Evolutionary conservation across 2,113 vertebrate genomes (phyloP), one percentile per base, ranked within the genome.

Genomic region (Ranitomeya imitator): DNA sequence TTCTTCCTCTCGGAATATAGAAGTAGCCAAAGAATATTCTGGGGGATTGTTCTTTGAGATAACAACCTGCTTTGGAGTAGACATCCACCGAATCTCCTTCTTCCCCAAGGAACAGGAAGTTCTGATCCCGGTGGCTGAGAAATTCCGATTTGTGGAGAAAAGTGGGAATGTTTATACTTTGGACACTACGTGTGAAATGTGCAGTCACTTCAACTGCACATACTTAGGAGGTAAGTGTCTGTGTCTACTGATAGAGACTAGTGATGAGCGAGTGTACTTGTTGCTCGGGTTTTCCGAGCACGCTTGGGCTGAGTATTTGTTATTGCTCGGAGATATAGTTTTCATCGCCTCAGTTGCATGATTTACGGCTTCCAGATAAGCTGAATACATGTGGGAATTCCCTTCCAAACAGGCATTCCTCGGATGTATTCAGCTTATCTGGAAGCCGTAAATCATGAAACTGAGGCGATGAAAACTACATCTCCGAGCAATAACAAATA

Each of bases 1-100:
- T 11, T 94, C 92, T 60, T 90, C 92, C 55, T 92, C 93, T 83
- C 54, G 90, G 69, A 88, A 93, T 82, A 45, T 91, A 76, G 54
- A 77, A 0, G 90, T 93, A 37, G 93, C 93, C 26, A 89, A 0
- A 3, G 26, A 81, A 81, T 94, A 93, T 90, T 89, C 90, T 65
- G 89, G 84, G 12, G 89, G 77, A 77, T 91, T 93, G 60, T 89
- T 94, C 74, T 93, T 94, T 85, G 90, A 90, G 63, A 87, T 94
- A 73, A 91, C 83, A 55, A 92, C 93, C 78, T 93, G 93, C 88
- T 94, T 92, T 71, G 92, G 93, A 84, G 93, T 88, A 26, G 86
- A 67, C 4, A 93, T 94, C 79, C 88, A 92, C 74, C 77, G 88
- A 81, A 26, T 94, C 59, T 94, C 93, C 85, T 91, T 89, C 80